A percentile compares a stretch with the other conserved stretches of the same genome.
Conservation (phyloP, 2,888 invertebrate genomes). For the Ochropleura plecta region DNA sequence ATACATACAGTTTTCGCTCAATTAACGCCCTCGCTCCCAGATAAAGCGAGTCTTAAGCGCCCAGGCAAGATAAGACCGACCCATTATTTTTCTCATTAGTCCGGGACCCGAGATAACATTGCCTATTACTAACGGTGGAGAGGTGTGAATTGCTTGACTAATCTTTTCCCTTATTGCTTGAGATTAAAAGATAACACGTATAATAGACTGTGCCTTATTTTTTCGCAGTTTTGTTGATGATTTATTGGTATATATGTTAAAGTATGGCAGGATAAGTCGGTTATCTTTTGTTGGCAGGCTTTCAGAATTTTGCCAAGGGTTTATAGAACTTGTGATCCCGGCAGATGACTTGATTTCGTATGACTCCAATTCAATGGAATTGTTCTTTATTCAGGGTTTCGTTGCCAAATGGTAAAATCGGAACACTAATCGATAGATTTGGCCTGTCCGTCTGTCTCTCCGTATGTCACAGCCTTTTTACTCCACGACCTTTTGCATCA, state of each 20-base stretch:
- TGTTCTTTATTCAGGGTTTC: no score
- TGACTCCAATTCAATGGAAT: no score
- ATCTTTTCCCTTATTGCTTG: slow-evolving; percentile 70
- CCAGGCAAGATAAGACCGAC: slow-evolving; percentile 62
- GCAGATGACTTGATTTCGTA: neutral
- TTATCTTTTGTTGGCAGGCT: neutral
- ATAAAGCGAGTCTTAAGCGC: slow-evolving; percentile 64
- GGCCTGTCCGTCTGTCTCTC: no score
- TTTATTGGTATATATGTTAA: slow-evolving; percentile 34
- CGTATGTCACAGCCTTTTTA: no score
- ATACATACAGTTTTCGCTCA: slow-evolving; percentile 64
- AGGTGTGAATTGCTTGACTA: slow-evolving; percentile 71
- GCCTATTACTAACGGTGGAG: slow-evolving; percentile 61
- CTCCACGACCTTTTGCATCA: no score
- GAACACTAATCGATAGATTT: no score
- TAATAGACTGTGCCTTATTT: slow-evolving; percentile 59
- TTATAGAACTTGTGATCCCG: neutral
- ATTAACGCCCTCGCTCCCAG: slow-evolving; percentile 58
- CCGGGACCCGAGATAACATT: slow-evolving; percentile 65
- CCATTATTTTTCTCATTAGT: slow-evolving; percentile 71
- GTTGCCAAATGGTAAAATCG: no score
- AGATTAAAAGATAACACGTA: slow-evolving; percentile 72
- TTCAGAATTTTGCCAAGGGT: neutral
- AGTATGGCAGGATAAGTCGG: neutral
- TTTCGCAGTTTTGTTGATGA: slow-evolving; percentile 50